Percentiles rank a stretch among this genome's conserved stretches.
These are phyloP conservation scores for Drosophila emarginata DNA, from an alignment of 2,888 invertebrate genomes.

Conservation along the genomic window DNA sequence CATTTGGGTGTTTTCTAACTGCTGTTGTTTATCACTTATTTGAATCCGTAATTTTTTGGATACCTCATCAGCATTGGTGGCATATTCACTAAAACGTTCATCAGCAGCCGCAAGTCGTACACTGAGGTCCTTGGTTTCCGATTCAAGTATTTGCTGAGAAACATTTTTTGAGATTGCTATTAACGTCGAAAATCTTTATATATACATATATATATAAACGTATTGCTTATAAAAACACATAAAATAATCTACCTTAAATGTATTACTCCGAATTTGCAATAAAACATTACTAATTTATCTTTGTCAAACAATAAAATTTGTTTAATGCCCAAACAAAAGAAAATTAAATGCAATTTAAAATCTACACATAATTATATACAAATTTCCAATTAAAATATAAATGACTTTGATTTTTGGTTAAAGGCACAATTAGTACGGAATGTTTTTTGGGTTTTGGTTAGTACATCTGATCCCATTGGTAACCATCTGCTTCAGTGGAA, in stretches of 20 bases:
- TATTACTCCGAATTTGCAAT: background rate
- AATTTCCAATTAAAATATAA: slow-evolving; percentile 12
- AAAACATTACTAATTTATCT: slow-evolving; percentile 29
- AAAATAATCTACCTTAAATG: background rate
- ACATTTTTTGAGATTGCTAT: slow-evolving; percentile 25
- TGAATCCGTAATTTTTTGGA: slow-evolving; percentile 77
- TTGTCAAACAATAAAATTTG: slow-evolving; percentile 24
- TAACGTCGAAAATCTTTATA: background rate
- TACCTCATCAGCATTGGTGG: slow-evolving; percentile 79
- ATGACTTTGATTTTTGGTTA: background rate
- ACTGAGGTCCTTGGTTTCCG: slow-evolving; percentile 79
- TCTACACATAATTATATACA: slow-evolving; percentile 26
- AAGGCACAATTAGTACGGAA: slow-evolving; percentile 14
- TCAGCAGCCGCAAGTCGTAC: slow-evolving; percentile 76
- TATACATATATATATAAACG: slow-evolving; percentile 14
- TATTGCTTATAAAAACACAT: slow-evolving; percentile 13
- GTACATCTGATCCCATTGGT: slow-evolving; percentile 61
- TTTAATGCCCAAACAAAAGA: slow-evolving; percentile 33
- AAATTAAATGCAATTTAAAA: slow-evolving; percentile 27
- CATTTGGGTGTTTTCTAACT: slow-evolving; percentile 66
- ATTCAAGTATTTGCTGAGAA: slow-evolving; percentile 76
- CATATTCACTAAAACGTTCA: slow-evolving; percentile 81
- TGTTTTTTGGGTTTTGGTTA: slow-evolving; percentile 16
- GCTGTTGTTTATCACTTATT: slow-evolving; percentile 71
- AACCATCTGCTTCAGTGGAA: slow-evolving; percentile 66